Conservation (phyloP, 2,797 vertebrate genomes). For the Astyanax mexicanus region DNA sequence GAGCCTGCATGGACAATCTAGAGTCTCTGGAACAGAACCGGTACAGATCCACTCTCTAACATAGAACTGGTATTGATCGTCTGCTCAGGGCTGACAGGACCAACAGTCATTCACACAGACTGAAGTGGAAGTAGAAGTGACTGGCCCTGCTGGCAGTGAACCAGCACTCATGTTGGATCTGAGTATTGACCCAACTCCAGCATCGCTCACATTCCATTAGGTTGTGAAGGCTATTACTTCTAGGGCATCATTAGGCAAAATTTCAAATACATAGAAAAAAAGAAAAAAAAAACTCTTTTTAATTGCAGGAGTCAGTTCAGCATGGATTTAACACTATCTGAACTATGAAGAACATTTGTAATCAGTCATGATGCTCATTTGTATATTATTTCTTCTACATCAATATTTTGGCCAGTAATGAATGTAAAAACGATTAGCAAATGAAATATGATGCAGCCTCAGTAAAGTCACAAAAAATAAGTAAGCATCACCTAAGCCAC, state of each 20-base stretch:
- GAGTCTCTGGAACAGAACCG: slow-evolving; percentile 72
- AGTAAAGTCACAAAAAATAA: slow-evolving; percentile 6
- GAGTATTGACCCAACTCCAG: slow-evolving; percentile 40
- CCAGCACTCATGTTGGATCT: slow-evolving; percentile 27
- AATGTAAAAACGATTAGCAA: neutral
- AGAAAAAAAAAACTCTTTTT: neutral
- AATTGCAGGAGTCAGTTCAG: neutral
- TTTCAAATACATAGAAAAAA: slow-evolving; percentile 1
- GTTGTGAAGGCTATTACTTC: slow-evolving; percentile 30
- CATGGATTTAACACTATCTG: neutral
- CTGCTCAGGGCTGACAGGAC: slow-evolving; percentile 41
- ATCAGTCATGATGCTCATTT: neutral
- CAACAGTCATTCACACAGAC: slow-evolving; percentile 33
- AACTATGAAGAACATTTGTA: neutral
- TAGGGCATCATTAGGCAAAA: slow-evolving; percentile 19
- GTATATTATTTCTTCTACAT: neutral
- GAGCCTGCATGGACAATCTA: slow-evolving; percentile 66
- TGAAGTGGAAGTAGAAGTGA: slow-evolving; percentile 33
- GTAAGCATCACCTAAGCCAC: slow-evolving; percentile 8
- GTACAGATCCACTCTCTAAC: slow-evolving; percentile 68
- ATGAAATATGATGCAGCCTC: neutral
- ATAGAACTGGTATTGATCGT: slow-evolving; percentile 77
- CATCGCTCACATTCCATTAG: slow-evolving; percentile 31
- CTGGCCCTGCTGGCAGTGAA: slow-evolving; percentile 30
- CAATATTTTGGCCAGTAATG: neutral